Evolutionary conservation across 2,888 invertebrate species (phyloP), one percentile per base, ranked within the genome.

Genomic region (Prosopocoilus inquinatus): DNA sequence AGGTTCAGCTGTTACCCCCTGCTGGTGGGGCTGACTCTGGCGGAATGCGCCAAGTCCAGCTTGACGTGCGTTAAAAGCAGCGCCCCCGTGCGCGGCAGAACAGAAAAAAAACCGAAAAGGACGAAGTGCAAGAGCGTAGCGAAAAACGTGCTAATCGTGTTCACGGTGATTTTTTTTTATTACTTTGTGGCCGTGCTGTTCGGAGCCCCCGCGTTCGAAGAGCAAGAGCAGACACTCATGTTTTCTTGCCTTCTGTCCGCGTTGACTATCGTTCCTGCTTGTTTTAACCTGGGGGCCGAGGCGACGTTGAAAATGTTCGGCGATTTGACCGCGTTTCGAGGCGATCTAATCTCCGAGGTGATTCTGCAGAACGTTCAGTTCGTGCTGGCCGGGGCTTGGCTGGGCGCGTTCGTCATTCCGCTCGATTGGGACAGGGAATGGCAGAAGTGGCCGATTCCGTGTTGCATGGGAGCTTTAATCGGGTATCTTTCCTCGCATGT

Each of bases 381-480:
- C 51, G 84, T 87, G 0, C 71, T 91, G 9, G 74, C 89, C 33
- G 94, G 94, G 2, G 85, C 91, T 3, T 94, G 94, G 93, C 69
- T 90, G 1, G 92, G 94, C 4, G 91, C 92, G 2, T 82, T 90
- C 53, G 88, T 90, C 1, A 90, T 95, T 62, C 94, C 95, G 0
- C 78, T 95, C 33, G 95, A 95, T 73, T 95, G 95, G 95, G 90
- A 94, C 74, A 82, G 87, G 46, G 89, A 90, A 0, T 95, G 94
- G 92, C 94, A 94, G 79, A 84, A 78, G 55, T 89, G 89, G 89
- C 89, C 89, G 0, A 84, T 88, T 63, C 86, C 89, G 0, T 89
- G 88, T 67, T 82, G 84, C 57, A 76, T 84, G 0, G 89, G 89
- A n/a, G 85, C 87, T 1, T 70, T 89, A 0, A 71, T 82, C 47